Base-by-base conservation (phyloP, 2,113 vertebrate genomes). In the Tauraco erythrolophus region DNA sequence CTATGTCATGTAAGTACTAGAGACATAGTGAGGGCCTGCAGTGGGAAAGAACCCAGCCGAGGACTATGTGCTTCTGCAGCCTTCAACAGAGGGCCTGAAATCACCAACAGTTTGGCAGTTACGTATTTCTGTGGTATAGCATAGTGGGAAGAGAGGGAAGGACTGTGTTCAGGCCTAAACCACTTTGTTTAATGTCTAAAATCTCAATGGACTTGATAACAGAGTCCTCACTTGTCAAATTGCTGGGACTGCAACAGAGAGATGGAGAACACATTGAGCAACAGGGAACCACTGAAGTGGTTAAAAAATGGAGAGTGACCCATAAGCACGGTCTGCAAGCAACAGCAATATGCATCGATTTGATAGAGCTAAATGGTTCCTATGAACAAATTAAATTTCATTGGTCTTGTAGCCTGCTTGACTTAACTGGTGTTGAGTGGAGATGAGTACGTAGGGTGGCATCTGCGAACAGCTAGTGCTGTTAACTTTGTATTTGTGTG, bases 371-470 rank as follows among this genome's bases (percentile, higher is more conserved):
- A 50, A 60, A 37, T 43, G 50, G 14, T 76, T 77, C 51, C 25
- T 77, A 1, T 53, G 16, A 88, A 45, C 1, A 39, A 84, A 69
- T 68, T 61, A 33, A 69, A 85, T 74, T 62, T 10, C 33, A 45
- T 33, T 35, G 7, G 39, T 76, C 50, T 56, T 84, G 21, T 58
- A 41, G 14, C 18, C 43, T 83, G n/a, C 56, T 86, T 69, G 35
- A 83, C 31, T 78, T 82, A 24, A 9, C 19, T 88, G 27, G 12
- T 61, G 50, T 65, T 94, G 17, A 53, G 27, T 19, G 41, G 21
- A 30, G 31, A 8, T 3, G 7, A 39, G 22, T 53, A n/a, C 33
- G 64, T 51, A 43, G 43, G 65, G 60, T 0, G 0, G 10, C 23
- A 18, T 48, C 43, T 84, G 21, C 76, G 35, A 43, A 43, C 41